These are phyloP conservation scores for Isaurus tuberculatus DNA, from an alignment of 92 coral and sea anemone genomes.

Conservation along the genomic window DNA sequence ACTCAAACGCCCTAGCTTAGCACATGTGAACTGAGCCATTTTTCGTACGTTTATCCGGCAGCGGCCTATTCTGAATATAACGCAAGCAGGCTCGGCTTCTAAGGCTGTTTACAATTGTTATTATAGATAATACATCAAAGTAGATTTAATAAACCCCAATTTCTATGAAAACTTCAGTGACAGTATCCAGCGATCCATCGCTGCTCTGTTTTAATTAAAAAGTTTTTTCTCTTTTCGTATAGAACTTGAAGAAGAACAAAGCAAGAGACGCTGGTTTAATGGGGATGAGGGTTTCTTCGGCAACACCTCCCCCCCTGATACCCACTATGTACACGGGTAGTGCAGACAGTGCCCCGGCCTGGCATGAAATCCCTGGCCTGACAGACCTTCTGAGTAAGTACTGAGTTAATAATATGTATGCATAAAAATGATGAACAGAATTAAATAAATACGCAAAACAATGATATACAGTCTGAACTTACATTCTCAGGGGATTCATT, in stretches of 20 bases:
- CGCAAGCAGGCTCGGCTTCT: too few relatives aligned
- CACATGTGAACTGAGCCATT: too few relatives aligned
- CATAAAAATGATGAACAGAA: neutral
- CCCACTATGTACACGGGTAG: constrained; percentile 12
- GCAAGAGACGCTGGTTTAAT: neutral
- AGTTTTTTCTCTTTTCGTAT: neutral
- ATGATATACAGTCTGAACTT: too few relatives aligned
- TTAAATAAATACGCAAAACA: too few relatives aligned
- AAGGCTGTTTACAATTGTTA: too few relatives aligned
- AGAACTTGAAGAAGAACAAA: constrained; percentile 64
- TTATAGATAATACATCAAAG: too few relatives aligned
- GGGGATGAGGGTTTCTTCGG: constrained; percentile 88
- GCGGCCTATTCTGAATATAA: too few relatives aligned
- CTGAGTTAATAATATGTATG: neutral
- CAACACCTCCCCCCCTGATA: constrained; percentile 79
- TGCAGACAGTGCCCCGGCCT: constrained; percentile 12
- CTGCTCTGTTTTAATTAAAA: neutral
- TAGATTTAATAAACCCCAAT: too few relatives aligned
- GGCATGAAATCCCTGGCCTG: constrained; percentile 72
- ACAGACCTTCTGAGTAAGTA: constrained; percentile 73
- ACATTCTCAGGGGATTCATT: too few relatives aligned
- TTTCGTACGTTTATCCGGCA: too few relatives aligned
- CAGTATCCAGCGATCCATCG: neutral
- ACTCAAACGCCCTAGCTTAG: too few relatives aligned
- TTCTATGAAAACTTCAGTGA: too few relatives aligned